These are phyloP conservation scores for Sphaerophoria rueppellii DNA, from an alignment of 2,888 invertebrate species.

Conservation along the genomic window DNA sequence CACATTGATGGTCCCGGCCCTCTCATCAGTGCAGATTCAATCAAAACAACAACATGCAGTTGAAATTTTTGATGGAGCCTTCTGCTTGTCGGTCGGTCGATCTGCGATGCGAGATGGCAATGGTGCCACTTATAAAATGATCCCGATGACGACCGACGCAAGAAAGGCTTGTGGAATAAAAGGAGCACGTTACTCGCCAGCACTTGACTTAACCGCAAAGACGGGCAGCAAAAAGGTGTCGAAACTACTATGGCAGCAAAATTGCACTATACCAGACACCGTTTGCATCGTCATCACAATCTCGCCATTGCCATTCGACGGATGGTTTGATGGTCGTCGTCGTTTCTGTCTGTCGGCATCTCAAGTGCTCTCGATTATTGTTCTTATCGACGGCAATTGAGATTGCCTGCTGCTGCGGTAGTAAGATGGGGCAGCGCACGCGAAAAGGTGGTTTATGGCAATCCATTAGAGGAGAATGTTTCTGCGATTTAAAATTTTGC, in stretches of 20 bases:
- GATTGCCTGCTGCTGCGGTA: slow-evolving; percentile 58
- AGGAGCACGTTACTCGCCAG: slow-evolving; percentile 24
- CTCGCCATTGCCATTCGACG: background rate
- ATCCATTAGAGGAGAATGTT: slow-evolving; percentile 62
- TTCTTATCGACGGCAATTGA: slow-evolving; percentile 71
- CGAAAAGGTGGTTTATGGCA: slow-evolving; percentile 70
- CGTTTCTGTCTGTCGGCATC: slow-evolving; percentile 72
- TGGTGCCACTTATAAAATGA: slow-evolving; percentile 58
- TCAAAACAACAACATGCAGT: slow-evolving; percentile 67
- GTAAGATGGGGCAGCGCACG: slow-evolving; percentile 28
- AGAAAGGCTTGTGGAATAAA: slow-evolving; percentile 9
- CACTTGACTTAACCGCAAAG: slow-evolving; percentile 53
- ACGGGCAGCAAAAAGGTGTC: slow-evolving; percentile 66
- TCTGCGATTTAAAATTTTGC: slow-evolving; percentile 47
- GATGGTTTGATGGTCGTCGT: slow-evolving; percentile 54
- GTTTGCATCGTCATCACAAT: background rate
- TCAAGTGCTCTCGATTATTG: slow-evolving; percentile 72
- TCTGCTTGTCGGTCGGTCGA: background rate
- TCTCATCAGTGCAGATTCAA: slow-evolving; percentile 70
- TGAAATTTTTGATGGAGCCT: slow-evolving; percentile 32
- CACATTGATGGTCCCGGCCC: slow-evolving; percentile 64
- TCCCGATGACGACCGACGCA: slow-evolving; percentile 22
- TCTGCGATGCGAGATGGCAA: too few species aligned
- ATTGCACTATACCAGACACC: slow-evolving; percentile 1
- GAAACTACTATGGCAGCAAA: slow-evolving; percentile 55